Evolutionary conservation across 2,888 invertebrate genomes (phyloP), one percentile per base, ranked within the genome.

Genomic region (Tillus elongatus): DNA sequence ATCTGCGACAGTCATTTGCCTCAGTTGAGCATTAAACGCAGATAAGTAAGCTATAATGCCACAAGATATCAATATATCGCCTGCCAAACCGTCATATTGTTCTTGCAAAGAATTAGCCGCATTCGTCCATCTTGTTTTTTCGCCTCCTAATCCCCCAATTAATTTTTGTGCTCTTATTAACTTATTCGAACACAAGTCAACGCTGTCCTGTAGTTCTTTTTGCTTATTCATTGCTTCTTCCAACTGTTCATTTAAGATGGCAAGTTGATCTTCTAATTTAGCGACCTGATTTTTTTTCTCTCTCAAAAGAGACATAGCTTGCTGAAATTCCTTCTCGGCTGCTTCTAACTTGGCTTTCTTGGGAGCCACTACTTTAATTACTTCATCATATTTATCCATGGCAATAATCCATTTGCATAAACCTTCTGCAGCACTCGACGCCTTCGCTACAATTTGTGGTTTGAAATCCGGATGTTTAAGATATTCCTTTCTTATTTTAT

Each of bases 401-500:
- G 90, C 90, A 45, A 85, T 75, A 34, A 91, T 84, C 91, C 91
- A 91, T 59, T 86, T 83, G 60, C 89, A 90, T 27, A 89, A 69
- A 35, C 92, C 93, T 68, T 95, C 91, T 13, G 93, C 95, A 2
- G 96, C 96, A 45, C 88, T 81, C 0, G 93, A 95, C 1, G 92
- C 92, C 64, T 89, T 87, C 9, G 84, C 83, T 36, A 89, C 82
- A 37, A 83, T 73, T 40, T 74, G 69, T 2, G 88, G 87, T 49
- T 83, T 82, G 59, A 89, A 89, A 53, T 83, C 79, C 54, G 80
- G 78, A 57, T 88, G 73, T 1, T 77, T 73, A 16, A 84, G 64
- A 61, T 79, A 87, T 53, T 84, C 83, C 56, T 79, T 81, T 45
- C 84, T 68, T 46, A 84, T 79, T 63, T 80, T 81, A 49, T 73